Percentiles rank a stretch among this genome's conserved stretches.
Conservation (phyloP, 2,797 vertebrate species). For the Hylomyscus alleni region DNA sequence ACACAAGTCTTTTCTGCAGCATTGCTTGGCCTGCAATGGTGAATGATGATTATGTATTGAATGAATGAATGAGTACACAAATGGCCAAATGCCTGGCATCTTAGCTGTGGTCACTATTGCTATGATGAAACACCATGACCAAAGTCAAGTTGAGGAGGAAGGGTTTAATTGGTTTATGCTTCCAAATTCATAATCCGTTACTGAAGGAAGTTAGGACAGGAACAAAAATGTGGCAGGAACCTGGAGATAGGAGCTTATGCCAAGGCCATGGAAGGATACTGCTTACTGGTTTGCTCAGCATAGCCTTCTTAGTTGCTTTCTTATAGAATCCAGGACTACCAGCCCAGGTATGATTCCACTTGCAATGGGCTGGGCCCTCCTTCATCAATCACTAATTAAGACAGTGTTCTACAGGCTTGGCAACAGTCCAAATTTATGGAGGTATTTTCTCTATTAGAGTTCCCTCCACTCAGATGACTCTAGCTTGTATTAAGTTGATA, state of each 20-base stretch:
- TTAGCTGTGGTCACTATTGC: background rate
- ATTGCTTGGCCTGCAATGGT: background rate
- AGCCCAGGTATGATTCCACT: background rate
- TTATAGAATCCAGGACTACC: background rate
- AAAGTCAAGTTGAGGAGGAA: background rate
- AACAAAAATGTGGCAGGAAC: background rate
- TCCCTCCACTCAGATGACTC: background rate
- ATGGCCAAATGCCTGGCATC: background rate
- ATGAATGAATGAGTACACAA: background rate
- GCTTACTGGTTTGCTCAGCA: background rate
- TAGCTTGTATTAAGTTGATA: background rate
- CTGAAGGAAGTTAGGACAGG: background rate
- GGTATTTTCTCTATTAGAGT: background rate
- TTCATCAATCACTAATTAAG: no score
- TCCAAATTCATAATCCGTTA: background rate
- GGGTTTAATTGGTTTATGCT: background rate
- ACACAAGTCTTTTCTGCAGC: background rate
- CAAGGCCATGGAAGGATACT: background rate
- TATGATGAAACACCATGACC: background rate
- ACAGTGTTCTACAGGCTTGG: background rate
- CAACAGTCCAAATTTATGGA: background rate
- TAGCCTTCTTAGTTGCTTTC: background rate
- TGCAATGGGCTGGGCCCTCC: background rate
- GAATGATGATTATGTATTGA: background rate
- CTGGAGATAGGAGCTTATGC: background rate